Percentiles rank a stretch among this genome's conserved stretches.
Conservation (phyloP, 2,113 vertebrate species). For the Melozone crissalis region DNA sequence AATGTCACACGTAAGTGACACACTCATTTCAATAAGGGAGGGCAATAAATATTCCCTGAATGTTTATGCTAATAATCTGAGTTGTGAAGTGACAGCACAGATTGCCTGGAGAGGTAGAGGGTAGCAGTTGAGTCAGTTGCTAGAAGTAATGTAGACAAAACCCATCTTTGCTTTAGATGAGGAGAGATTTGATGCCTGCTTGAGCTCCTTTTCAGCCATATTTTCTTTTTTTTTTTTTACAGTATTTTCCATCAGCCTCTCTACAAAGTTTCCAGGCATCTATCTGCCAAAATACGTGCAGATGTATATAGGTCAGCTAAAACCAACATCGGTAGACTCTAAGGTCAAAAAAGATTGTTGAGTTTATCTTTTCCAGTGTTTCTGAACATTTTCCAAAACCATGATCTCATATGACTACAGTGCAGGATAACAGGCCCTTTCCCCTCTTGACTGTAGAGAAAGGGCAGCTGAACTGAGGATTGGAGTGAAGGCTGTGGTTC, state of each 20-base stretch:
- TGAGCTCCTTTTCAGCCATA: not conserved
- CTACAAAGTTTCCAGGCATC: not conserved
- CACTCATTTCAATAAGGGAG: not conserved
- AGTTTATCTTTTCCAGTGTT: conserved; percentile 41
- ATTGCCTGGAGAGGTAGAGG: not conserved
- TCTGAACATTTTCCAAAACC: conserved; percentile 3
- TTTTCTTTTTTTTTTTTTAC: not conserved
- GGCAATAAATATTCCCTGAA: not conserved
- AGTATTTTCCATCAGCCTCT: not conserved
- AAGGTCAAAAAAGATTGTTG: not conserved
- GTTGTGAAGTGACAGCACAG: not conserved
- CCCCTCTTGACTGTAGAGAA: not conserved
- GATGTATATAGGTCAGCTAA: conserved; percentile 17
- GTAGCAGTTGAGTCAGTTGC: not conserved
- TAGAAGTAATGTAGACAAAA: not conserved
- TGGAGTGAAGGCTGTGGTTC: not conserved
- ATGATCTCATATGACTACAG: not conserved
- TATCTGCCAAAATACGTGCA: not conserved
- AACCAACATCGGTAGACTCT: not conserved
- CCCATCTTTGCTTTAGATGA: not conserved
- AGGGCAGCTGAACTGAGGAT: not conserved
- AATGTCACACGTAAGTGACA: not conserved
- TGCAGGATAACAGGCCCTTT: not conserved
- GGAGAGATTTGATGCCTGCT: not conserved
- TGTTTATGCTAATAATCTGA: not conserved